Conservation (phyloP, 1,140 invertebrate species). For the Lerema accius region DNA sequence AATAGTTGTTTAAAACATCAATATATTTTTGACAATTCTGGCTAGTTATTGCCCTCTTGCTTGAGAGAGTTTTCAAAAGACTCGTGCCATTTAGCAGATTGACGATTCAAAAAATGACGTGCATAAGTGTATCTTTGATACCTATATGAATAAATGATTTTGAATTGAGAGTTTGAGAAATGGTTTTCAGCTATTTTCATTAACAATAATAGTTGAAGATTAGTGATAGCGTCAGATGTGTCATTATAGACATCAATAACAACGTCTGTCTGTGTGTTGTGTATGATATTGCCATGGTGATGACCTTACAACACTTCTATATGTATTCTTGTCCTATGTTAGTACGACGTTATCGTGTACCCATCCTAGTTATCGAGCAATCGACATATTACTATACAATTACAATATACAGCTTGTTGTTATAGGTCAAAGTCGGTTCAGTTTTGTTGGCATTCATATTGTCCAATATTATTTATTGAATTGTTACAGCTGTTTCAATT, state of each 20-base stretch:
- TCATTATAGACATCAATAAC: slow-evolving; percentile 10
- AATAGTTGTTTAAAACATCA: no score
- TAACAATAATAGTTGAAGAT: neutral
- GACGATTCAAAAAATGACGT: no score
- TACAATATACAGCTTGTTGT: neutral
- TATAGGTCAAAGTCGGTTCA: slow-evolving; percentile 17
- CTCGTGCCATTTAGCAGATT: no score
- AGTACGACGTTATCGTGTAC: slow-evolving; percentile 18
- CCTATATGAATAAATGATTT: no score
- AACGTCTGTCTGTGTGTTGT: slow-evolving; percentile 35
- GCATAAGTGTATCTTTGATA: no score
- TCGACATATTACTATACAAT: neutral
- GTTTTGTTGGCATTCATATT: neutral
- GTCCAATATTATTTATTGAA: neutral
- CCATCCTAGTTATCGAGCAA: slow-evolving; percentile 9
- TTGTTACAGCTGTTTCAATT: no score
- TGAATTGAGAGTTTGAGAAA: no score
- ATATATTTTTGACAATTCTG: no score
- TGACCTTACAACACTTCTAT: slow-evolving; percentile 7
- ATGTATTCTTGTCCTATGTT: neutral
- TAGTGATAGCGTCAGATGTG: slow-evolving; percentile 12
- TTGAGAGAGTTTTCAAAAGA: no score
- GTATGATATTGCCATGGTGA: slow-evolving; percentile 32
- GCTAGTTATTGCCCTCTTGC: no score
- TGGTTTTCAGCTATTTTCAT: no score